These are phyloP conservation scores for Hippocampus zosterae DNA, from an alignment of 2,113 vertebrate genomes.

Conservation along the genomic window DNA sequence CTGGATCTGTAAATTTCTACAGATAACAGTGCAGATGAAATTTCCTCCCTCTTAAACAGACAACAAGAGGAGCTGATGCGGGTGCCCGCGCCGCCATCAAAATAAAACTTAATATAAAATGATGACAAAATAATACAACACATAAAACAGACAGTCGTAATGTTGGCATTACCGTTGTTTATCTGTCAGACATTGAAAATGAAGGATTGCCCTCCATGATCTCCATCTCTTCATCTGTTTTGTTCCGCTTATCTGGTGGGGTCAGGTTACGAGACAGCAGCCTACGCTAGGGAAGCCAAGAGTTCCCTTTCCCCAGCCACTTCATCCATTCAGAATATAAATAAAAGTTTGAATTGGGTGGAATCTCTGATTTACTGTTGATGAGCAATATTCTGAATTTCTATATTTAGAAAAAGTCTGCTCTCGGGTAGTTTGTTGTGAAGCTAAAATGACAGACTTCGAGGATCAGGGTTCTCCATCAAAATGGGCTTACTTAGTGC, in stretches of 20 bases:
- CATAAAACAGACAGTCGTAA: neutral
- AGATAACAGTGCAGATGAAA: too few species aligned
- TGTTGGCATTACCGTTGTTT: neutral
- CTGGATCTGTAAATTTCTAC: too few species aligned
- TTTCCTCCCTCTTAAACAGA: too few species aligned
- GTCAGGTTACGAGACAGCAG: neutral
- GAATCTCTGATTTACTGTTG: neutral
- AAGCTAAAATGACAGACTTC: conserved; percentile 9
- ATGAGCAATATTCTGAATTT: too few species aligned
- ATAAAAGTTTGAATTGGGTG: neutral
- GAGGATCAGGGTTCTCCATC: conserved; percentile 16
- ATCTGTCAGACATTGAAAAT: neutral
- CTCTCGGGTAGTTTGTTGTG: conserved; percentile 25
- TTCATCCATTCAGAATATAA: neutral
- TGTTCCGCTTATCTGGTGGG: neutral
- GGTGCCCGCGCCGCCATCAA: too few species aligned
- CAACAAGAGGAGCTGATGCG: too few species aligned
- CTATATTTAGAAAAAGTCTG: conserved; percentile 4
- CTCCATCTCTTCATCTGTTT: neutral
- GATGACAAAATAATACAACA: too few species aligned
- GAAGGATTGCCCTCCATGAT: neutral
- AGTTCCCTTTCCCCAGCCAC: neutral
- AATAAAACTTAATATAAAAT: too few species aligned
- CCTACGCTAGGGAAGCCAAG: neutral
- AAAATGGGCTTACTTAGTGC: conserved; percentile 39